Percentiles rank a stretch among this genome's conserved stretches.
Evolutionary conservation across 2,113 vertebrate genomes (phyloP).

Genomic region (Tupaia chinensis): DNA sequence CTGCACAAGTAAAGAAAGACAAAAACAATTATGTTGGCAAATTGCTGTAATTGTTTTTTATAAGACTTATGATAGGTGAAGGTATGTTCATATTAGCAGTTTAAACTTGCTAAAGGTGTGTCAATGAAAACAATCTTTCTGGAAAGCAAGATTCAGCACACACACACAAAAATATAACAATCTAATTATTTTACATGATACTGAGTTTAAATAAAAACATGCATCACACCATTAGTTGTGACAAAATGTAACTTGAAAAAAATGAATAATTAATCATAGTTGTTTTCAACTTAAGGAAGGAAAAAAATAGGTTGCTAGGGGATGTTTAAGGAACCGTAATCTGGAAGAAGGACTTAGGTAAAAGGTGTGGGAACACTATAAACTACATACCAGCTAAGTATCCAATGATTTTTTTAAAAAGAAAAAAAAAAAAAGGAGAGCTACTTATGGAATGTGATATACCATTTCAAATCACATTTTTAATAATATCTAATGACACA

Average conservation of each 20-base stretch:
- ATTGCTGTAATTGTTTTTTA: not conserved
- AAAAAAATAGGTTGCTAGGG: too few species aligned
- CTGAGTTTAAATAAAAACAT: conserved; percentile 16
- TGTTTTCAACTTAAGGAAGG: too few species aligned
- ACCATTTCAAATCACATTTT: not conserved
- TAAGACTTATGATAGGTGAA: not conserved
- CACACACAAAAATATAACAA: not conserved
- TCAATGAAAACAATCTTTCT: not conserved
- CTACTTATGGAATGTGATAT: not conserved
- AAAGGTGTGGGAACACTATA: not conserved
- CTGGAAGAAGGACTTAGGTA: too few species aligned
- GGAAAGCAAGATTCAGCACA: not conserved
- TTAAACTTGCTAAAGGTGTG: not conserved
- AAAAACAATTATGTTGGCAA: not conserved
- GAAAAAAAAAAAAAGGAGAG: not conserved
- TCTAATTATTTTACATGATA: not conserved
- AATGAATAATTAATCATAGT: too few species aligned
- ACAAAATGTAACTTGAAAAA: too few species aligned
- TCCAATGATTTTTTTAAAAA: not conserved
- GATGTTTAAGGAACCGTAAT: too few species aligned
- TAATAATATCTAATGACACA: not conserved
- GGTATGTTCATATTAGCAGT: not conserved
- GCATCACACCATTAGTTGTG: not conserved
- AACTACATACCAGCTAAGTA: not conserved
- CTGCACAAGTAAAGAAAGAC: not conserved